Percentiles rank a stretch among this genome's conserved stretches.
Conservation (phyloP, 2,797 vertebrate genomes). For the Eupleurogrammus muticus region DNA sequence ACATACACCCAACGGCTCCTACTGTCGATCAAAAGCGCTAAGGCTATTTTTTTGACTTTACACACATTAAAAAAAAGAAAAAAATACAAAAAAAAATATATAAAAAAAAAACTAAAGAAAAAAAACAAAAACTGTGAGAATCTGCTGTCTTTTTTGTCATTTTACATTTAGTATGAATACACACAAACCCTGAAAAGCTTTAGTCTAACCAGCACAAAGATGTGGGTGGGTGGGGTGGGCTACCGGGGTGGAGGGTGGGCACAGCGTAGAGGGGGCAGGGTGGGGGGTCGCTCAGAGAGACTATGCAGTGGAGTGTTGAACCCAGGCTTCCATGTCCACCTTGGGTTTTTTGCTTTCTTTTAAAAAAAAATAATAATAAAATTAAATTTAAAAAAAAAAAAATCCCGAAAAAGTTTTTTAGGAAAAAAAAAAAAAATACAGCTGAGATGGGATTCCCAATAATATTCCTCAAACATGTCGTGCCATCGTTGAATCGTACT, state of each 20-base stretch:
- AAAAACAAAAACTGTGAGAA: conserved; percentile 84
- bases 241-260: conserved; percentile 28
- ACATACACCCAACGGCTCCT: conserved; percentile 78
- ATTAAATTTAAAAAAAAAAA: conserved; percentile 27
- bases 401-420: conserved; percentile 36
- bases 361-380: conserved; percentile 31
- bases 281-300: conserved; percentile 80
- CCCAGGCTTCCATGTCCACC: conserved; percentile 84
- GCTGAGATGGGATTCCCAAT: conserved; percentile 73
- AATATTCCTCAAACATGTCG: conserved; percentile 79
- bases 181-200: conserved; percentile 86
- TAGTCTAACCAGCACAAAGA: conserved; percentile 89
- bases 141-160: conserved; percentile 78
- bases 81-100: conserved; percentile 17
- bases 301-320: conserved; percentile 86
- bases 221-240: conserved; percentile 49
- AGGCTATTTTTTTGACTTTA: conserved; percentile 72
- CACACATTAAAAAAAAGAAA: conserved; percentile 46
- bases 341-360: conserved; percentile 69
- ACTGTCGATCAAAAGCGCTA: conserved; percentile 81
- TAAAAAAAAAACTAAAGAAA: conserved; percentile 16
- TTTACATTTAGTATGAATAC: conserved; percentile 76
- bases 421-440: conserved; percentile 46
- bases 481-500: conserved; percentile 80
- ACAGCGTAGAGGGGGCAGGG: conserved; percentile 35